phyloP scores from a whole-genome alignment of 2,888 invertebrate species.

The Cheilosia variabilis region DNA sequence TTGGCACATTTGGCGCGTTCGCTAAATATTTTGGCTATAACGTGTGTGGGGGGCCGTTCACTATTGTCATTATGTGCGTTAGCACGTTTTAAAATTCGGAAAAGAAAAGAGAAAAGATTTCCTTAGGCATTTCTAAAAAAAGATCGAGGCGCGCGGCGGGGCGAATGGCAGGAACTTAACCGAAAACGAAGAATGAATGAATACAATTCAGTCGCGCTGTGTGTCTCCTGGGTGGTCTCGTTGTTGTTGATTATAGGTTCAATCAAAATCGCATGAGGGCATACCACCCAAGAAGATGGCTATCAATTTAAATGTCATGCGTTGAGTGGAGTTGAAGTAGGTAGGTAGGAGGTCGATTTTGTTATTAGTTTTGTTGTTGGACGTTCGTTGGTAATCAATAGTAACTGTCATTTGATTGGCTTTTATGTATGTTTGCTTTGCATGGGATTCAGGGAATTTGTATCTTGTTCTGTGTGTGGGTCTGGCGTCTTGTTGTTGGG shows the following conservation, averaged over 20 bases:
- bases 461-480: neutral
- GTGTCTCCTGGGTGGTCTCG: slow-evolving; percentile 63
- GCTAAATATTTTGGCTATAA: slow-evolving; percentile 71
- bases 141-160: slow-evolving; percentile 2
- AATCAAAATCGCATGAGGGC: slow-evolving; percentile 73
- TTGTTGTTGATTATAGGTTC: slow-evolving; percentile 72
- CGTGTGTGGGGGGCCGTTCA: slow-evolving; percentile 44
- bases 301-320: slow-evolving; percentile 73
- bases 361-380: slow-evolving; percentile 4
- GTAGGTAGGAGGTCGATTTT: slow-evolving; percentile 36
- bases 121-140: slow-evolving; percentile 15
- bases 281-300: slow-evolving; percentile 74
- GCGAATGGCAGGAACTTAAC: slow-evolving; percentile 13
- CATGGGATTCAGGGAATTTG: slow-evolving; percentile 32
- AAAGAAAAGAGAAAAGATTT: no score
- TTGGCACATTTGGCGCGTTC: slow-evolving; percentile 43
- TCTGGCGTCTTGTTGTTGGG: slow-evolving; percentile 11
- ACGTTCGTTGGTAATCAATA: slow-evolving; percentile 56
- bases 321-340: slow-evolving; percentile 45
- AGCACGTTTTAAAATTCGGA: neutral
- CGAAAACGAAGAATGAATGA: slow-evolving; percentile 23
- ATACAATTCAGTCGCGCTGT: slow-evolving; percentile 17
- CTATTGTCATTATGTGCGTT: slow-evolving; percentile 36
- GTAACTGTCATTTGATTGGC: slow-evolving; percentile 66
- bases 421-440: slow-evolving; percentile 35